Percentiles rank a stretch among this genome's conserved stretches.
These are phyloP conservation scores for Trachythela sp. DNA, from an alignment of 64 coral and sea anemone genomes.

Conservation along the genomic window DNA sequence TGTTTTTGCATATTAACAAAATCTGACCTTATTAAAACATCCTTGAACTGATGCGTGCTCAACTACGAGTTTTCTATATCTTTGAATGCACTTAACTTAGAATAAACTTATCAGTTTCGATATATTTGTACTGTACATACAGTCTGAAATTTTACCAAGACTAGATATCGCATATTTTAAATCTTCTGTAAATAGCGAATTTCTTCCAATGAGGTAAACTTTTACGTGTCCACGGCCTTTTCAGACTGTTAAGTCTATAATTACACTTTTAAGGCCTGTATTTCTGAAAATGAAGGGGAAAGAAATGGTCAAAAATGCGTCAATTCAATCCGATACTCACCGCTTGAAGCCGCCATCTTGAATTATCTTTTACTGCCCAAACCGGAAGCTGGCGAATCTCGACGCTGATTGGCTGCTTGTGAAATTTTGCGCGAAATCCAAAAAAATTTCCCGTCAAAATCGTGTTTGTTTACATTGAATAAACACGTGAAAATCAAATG, in stretches of 20 bases:
- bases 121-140: too few relatives aligned
- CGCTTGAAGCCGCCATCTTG: not conserved
- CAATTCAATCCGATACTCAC: not conserved
- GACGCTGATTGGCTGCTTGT: not conserved
- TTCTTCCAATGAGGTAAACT: too few relatives aligned
- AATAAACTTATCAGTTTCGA: not conserved
- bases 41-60: not conserved
- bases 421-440: constrained; percentile 13
- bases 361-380: not conserved
- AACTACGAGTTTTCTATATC: not conserved
- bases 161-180: too few relatives aligned
- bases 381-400: not conserved
- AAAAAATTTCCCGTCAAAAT: not conserved
- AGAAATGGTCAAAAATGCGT: not conserved
- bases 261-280: not conserved
- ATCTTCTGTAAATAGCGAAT: too few relatives aligned
- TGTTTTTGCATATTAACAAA: too few relatives aligned
- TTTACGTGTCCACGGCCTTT: too few relatives aligned
- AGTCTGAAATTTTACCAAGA: too few relatives aligned
- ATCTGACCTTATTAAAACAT: not conserved
- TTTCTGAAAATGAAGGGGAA: not conserved
- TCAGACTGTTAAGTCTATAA: not conserved
- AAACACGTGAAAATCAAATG: not conserved
- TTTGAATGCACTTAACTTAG: not conserved
- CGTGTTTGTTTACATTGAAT: not conserved